Evolutionary conservation across 2,113 vertebrate species (phyloP), one percentile per base, ranked within the genome.

Genomic region (Lycocorax pyrrhopterus): DNA sequence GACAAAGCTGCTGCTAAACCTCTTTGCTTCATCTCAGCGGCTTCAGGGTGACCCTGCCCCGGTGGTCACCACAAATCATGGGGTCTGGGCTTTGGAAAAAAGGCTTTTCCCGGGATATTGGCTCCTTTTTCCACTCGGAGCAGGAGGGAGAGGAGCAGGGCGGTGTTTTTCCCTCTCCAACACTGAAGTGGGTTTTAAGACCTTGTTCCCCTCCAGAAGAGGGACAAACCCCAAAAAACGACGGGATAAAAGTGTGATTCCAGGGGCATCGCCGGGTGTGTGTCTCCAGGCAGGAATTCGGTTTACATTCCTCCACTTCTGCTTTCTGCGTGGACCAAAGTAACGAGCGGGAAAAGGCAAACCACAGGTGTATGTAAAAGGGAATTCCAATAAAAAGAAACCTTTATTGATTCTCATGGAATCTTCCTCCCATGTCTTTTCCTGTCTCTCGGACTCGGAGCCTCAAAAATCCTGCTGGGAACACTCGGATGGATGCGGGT

Each of bases 241-340:
- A 2, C 26, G 33, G 84, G 85, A 22, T 3, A 2, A 69, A 77
- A 29, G 63, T 62, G 86, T 81, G 95, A 87, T 91, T 62, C 39
- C 4, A 3, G 46, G 78, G 94, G 55, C 33, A 3, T 46, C 49
- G 69, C 66, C 41, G 25, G 20, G 77, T 80, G 92, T 95, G 84
- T 89, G 84, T 92, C 32, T 6, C 75, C 85, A 74, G 92, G 90
- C 79, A 93, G 87, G 87, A 53, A 15, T 66, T 44, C 20, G 89
- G 87, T 93, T 96, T 56, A 84, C 95, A 95, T 97, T 96, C 96
- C 93, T 94, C 92, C 94, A n/a, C 90, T 82, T 88, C 88, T 81
- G 85, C 94, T 96, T 96, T 81, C 95, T 75, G 87, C 87, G 86
- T 5, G 95, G 96, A 97, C 96, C 96, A 96, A 96, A 97, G 82